phyloP scores from a whole-genome alignment of 1,140 invertebrate genomes.

The Cryptotermes secundus region DNA sequence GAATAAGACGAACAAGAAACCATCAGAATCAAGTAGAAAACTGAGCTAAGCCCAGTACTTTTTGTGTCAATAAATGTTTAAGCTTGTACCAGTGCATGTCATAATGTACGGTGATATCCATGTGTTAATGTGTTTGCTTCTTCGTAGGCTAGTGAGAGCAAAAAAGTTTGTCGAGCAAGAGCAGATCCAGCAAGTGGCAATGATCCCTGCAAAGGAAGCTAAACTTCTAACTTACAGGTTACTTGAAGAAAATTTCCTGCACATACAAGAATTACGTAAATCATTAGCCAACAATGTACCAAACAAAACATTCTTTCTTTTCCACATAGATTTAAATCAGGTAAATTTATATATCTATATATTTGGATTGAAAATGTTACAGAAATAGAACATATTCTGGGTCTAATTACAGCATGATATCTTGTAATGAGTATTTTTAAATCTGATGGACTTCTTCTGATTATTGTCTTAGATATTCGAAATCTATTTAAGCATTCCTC shows the following conservation, averaged over 20 bases:
- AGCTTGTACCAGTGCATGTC: too few relatives aligned
- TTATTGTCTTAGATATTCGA: too few relatives aligned
- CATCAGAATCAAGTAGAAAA: too few relatives aligned
- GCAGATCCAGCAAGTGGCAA: slow-evolving; percentile 81
- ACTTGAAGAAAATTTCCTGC: slow-evolving; percentile 78
- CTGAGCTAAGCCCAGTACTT: too few relatives aligned
- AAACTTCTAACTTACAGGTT: slow-evolving; percentile 80
- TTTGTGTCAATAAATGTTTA: too few relatives aligned
- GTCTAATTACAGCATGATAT: not conserved
- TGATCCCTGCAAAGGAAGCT: slow-evolving; percentile 86
- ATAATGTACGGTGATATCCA: too few relatives aligned
- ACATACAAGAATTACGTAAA: slow-evolving; percentile 68
- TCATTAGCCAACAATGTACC: slow-evolving; percentile 56
- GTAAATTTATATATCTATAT: slow-evolving; percentile 37
- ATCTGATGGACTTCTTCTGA: too few relatives aligned
- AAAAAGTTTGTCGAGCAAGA: slow-evolving; percentile 85
- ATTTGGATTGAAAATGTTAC: slow-evolving; percentile 20
- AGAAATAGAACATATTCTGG: not conserved
- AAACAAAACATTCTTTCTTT: slow-evolving; percentile 71
- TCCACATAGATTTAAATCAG: slow-evolving; percentile 64
- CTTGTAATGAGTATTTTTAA: not conserved
- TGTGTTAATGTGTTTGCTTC: not conserved
- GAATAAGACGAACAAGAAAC: too few relatives aligned
- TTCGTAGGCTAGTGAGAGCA: slow-evolving; percentile 66
- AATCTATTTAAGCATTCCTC: too few relatives aligned